Evolutionary conservation across 2,797 vertebrate species (phyloP).

Genomic region (Adelosebastes latens): DNA sequence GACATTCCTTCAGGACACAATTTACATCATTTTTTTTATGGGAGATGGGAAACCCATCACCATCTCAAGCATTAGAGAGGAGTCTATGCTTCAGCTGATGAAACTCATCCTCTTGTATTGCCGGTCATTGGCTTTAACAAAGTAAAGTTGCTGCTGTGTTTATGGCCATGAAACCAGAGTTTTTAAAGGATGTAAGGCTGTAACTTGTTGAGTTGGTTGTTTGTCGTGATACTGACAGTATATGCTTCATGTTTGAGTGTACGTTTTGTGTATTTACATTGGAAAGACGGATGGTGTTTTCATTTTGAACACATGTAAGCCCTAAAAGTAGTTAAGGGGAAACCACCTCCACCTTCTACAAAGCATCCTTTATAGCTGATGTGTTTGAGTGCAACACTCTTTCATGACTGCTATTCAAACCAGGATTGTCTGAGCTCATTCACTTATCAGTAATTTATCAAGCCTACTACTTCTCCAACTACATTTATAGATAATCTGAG

Average conservation of each 20-base stretch:
- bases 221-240: neutral
- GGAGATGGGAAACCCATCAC: neutral
- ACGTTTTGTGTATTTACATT: neutral
- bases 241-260: neutral
- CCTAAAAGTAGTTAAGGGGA: neutral
- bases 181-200: neutral
- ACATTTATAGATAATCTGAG: too few relatives aligned
- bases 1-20: constrained; percentile 14
- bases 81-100: neutral
- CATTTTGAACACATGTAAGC: neutral
- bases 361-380: neutral
- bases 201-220: neutral
- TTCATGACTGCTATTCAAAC: neutral
- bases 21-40: neutral
- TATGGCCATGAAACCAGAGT: neutral
- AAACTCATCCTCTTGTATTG: neutral
- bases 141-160: neutral
- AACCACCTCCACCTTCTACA: neutral
- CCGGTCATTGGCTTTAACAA: neutral
- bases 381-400: neutral
- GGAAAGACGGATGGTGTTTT: neutral
- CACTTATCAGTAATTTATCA: neutral
- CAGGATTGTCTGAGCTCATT: neutral
- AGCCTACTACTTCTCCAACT: neutral
- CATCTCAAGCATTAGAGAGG: neutral